Conservation (phyloP, 2,113 vertebrate species). For the Tympanuchus pallidicinctus region DNA sequence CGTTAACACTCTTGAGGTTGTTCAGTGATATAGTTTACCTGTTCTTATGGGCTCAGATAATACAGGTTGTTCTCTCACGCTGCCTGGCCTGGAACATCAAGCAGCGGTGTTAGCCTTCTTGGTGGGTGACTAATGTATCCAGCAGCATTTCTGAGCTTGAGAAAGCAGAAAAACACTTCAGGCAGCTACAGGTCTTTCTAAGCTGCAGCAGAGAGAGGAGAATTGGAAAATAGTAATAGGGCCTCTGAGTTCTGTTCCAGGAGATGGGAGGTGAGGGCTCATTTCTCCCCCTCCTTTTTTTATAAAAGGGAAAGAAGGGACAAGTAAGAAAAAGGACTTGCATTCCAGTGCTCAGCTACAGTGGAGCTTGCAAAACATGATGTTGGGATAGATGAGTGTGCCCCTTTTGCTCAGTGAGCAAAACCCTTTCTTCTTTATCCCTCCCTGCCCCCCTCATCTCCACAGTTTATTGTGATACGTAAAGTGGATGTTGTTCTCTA, state of each 20-base stretch:
- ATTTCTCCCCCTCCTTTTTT: not conserved
- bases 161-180: not conserved
- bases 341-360: not conserved
- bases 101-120: not conserved
- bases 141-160: fast-evolving
- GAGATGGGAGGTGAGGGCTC: not conserved
- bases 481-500: not conserved
- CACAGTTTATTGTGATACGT: not conserved
- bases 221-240: not conserved
- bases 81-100: not conserved
- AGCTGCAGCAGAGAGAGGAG: not conserved
- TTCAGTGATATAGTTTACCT: not conserved
- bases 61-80: not conserved
- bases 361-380: not conserved
- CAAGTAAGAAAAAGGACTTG: not conserved
- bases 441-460: not conserved
- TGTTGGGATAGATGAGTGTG: not conserved
- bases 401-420: not conserved
- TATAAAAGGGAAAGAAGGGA: not conserved
- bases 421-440: not conserved
- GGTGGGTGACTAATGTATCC: not conserved
- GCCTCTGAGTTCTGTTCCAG: not conserved
- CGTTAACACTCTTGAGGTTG: fast-evolving
- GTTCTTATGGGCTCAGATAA: not conserved
- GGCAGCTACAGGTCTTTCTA: not conserved